Percentiles rank a stretch among this genome's conserved stretches.
These are phyloP conservation scores for Idaea straminata DNA, from an alignment of 2,888 invertebrate species.

Conservation along the genomic window DNA sequence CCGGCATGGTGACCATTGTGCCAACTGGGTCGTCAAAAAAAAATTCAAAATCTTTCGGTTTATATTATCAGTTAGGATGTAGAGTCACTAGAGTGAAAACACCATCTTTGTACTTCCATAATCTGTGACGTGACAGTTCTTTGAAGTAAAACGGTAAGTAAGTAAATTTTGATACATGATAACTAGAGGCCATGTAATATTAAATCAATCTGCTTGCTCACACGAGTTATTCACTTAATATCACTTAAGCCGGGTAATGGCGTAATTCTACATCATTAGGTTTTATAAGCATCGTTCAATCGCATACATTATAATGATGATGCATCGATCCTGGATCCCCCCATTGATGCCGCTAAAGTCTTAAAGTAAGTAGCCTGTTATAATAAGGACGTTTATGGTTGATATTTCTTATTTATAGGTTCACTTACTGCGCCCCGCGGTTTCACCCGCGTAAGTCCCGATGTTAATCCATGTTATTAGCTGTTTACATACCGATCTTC, in stretches of 20 bases:
- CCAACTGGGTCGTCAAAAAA: too few relatives aligned
- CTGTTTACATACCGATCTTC: too few relatives aligned
- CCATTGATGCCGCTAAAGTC: constrained; percentile 14
- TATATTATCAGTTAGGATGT: not conserved
- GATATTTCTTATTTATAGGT: not conserved
- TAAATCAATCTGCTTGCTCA: constrained; percentile 61
- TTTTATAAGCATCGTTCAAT: constrained; percentile 57
- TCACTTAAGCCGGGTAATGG: constrained; percentile 63
- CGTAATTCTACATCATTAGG: constrained; percentile 57
- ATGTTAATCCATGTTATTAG: too few relatives aligned
- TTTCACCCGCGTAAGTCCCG: too few relatives aligned
- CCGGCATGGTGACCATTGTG: too few relatives aligned
- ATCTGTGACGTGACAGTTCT: constrained; percentile 36
- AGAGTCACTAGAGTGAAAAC: not conserved
- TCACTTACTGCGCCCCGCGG: not conserved
- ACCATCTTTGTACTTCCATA: constrained; percentile 23
- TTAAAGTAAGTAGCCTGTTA: constrained; percentile 16
- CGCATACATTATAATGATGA: constrained; percentile 30
- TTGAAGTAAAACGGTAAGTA: constrained; percentile 25
- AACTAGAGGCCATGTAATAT: constrained; percentile 69
- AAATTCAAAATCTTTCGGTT: too few relatives aligned
- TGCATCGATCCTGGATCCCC: constrained; percentile 27
- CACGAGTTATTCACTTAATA: constrained; percentile 63
- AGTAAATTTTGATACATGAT: constrained; percentile 69
- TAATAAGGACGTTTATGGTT: not conserved